These are phyloP conservation scores for Galbula dea DNA, from an alignment of 2,113 vertebrate genomes.

Conservation along the genomic window DNA sequence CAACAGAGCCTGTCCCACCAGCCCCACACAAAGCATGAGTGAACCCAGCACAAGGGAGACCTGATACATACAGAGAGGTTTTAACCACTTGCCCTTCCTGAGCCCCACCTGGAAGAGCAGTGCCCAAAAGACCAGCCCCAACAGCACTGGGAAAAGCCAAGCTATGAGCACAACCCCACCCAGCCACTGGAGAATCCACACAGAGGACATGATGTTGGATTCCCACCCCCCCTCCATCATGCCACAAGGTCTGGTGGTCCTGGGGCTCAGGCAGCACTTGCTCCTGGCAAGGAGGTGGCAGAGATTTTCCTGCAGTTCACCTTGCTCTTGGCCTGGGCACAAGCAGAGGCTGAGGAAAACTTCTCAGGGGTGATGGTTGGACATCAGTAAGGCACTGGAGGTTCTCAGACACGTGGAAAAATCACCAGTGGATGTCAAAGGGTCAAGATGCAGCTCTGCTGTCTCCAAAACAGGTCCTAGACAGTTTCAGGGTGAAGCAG, in stretches of 20 bases:
- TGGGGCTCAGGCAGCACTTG: neutral
- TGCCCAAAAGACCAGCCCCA: neutral
- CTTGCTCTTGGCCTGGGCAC: neutral
- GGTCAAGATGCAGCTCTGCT: no score
- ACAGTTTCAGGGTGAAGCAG: neutral
- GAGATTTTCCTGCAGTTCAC: neutral
- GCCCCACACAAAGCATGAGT: neutral
- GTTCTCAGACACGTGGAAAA: neutral
- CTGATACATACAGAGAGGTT: accelerated
- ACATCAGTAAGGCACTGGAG: neutral
- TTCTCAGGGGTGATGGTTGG: neutral
- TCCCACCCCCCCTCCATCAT: accelerated
- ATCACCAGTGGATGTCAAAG: neutral
- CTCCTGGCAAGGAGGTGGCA: neutral
- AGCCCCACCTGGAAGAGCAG: neutral
- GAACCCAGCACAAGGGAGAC: neutral
- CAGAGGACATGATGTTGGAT: neutral
- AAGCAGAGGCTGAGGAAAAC: no score
- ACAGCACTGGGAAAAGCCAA: neutral
- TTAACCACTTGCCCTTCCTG: neutral
- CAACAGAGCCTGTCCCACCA: neutral
- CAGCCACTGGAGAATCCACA: neutral
- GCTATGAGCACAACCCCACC: neutral
- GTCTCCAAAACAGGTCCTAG: neutral
- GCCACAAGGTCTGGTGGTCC: neutral